Conservation (phyloP, 2,888 invertebrate genomes). For the Portevinia maculata region DNA sequence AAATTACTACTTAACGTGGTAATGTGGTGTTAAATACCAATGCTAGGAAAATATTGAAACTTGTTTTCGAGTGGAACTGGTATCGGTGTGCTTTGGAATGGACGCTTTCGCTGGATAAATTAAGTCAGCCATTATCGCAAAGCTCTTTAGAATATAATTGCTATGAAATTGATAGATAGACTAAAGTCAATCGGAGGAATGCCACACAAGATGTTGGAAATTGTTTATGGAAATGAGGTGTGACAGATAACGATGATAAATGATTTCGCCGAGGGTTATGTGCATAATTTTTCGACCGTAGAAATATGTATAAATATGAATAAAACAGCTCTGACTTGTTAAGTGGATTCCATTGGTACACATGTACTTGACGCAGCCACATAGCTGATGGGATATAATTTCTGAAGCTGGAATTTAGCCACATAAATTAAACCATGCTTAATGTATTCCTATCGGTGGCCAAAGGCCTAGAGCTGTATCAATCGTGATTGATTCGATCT, state of each 20-base stretch:
- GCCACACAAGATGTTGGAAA: slow-evolving; percentile 40
- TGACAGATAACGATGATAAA: slow-evolving; percentile 10
- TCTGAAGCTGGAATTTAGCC: too few relatives aligned
- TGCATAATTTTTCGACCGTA: too few relatives aligned
- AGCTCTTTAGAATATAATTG: slow-evolving; percentile 62
- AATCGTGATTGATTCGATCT: too few relatives aligned
- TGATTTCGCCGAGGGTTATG: not conserved
- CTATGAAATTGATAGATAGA: slow-evolving; percentile 60
- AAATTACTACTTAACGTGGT: slow-evolving; percentile 34
- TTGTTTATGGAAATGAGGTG: slow-evolving; percentile 20
- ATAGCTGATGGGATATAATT: too few relatives aligned
- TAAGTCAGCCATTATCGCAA: slow-evolving; percentile 44
- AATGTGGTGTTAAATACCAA: slow-evolving; percentile 42
- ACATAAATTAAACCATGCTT: too few relatives aligned
- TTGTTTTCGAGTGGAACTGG: slow-evolving; percentile 14
- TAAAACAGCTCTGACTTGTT: too few relatives aligned
- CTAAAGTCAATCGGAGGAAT: slow-evolving; percentile 1
- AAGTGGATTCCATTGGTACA: too few relatives aligned
- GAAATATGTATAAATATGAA: too few relatives aligned
- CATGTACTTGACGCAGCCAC: too few relatives aligned
- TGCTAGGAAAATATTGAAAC: slow-evolving; percentile 17
- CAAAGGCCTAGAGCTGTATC: too few relatives aligned
- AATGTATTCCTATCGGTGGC: too few relatives aligned
- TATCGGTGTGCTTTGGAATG: not conserved
- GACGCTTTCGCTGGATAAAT: not conserved